phyloP scores from a whole-genome alignment of 2,113 vertebrate genomes.

The Microtus ochrogaster region DNA sequence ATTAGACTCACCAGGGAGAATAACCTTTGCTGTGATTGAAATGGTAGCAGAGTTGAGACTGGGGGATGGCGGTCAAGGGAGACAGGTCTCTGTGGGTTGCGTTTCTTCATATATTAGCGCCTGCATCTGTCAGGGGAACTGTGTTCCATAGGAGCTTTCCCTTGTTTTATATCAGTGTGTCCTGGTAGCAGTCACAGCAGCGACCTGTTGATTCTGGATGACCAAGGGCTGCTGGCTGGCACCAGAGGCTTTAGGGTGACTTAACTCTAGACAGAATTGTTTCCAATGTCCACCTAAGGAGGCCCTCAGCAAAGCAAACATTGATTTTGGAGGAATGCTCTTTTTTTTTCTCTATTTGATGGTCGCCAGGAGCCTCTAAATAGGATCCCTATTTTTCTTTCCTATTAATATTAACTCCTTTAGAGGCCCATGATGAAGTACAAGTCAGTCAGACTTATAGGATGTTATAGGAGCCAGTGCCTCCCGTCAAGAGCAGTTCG shows the following conservation, averaged over 20 bases:
- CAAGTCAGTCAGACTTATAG: conserved; percentile 57
- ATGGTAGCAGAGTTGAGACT: neutral
- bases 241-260: conserved; percentile 80
- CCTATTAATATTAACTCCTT: conserved; percentile 80
- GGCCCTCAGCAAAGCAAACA: conserved; percentile 89
- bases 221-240: conserved; percentile 82
- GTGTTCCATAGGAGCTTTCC: conserved; percentile 74
- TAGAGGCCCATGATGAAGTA: conserved; percentile 71
- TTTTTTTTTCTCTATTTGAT: conserved; percentile 74
- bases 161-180: neutral
- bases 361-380: conserved; percentile 87
- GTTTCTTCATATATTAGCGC: conserved; percentile 65
- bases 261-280: conserved; percentile 88
- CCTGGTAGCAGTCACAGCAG: conserved; percentile 79
- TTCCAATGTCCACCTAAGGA: conserved; percentile 89
- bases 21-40: neutral
- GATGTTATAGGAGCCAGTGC: conserved; percentile 73
- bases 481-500: conserved; percentile 61
- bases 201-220: conserved; percentile 87
- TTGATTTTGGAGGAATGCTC: conserved; percentile 86
- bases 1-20: neutral
- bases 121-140: conserved; percentile 47
- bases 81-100: neutral
- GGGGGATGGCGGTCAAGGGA: neutral
- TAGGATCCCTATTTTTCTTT: conserved; percentile 85